Evolutionary conservation across 2,113 vertebrate genomes (phyloP), one percentile per base, ranked within the genome.

Genomic region (Malurus elegans): DNA sequence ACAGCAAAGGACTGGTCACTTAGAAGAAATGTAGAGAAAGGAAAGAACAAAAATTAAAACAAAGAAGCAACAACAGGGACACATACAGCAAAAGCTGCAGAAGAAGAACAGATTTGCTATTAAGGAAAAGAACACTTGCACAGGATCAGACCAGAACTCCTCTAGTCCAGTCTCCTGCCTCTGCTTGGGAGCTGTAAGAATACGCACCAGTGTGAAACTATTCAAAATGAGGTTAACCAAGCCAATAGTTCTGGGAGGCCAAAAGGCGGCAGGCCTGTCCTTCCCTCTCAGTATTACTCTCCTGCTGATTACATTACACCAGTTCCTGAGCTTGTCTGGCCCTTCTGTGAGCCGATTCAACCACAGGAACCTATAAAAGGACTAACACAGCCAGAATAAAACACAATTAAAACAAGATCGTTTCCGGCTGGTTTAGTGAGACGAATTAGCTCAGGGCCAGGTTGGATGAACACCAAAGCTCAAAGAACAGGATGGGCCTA

Each of bases 1-100:
- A 47, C 18, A 79, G 81, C 45, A 85, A 91, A 91, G 74, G 47
- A 80, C 54, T 80, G 76, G 71, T 91, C 87, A 87, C 74, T 91
- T 60, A 88, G 34, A 83, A n/a, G 60, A 93, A 88, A 90, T 0
- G 65, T 18, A 88, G 66, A 92, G 67, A 45, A 88, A 88, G 56
- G 53, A 93, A 94, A 90, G 17, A 36, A 85, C 23, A 92, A 92
- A 90, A 93, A 92, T 40, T 86, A 86, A 80, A 93, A 79, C 62
- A 90, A 95, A 88, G 64, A 50, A 75, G 45, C n/a, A 92, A 36
- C 45, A 91, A 56, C 20, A 91, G 54, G 72, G 47, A 64, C 42
- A 56, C 13, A 76, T 56, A 57, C 18, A 93, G 79, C n/a, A 53
- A 70, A 61, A 86, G 82, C 36, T 1, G 1, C 40, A 81, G 57